Conservation (phyloP, 2,113 vertebrate species). For the Neogale vison region DNA sequence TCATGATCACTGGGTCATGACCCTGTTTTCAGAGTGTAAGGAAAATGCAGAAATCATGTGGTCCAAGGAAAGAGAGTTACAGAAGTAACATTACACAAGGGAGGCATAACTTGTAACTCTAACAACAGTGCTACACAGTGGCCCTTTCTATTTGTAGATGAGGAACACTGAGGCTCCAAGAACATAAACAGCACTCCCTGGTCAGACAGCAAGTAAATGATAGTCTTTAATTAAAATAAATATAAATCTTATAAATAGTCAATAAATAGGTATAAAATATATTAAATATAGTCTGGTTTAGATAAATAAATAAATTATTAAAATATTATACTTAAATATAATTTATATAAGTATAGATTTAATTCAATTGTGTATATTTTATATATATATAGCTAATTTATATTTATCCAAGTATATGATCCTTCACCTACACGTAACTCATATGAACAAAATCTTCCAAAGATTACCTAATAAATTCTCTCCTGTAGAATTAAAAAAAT, state of each 20-base stretch:
- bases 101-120: background rate
- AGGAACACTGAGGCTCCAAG: background rate
- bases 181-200: background rate
- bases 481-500: background rate
- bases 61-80: background rate
- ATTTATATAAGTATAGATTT: background rate
- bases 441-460: background rate
- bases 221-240: background rate
- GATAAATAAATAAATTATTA: background rate
- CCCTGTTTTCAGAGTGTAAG: background rate
- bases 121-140: background rate
- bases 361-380: background rate
- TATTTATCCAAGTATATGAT: background rate
- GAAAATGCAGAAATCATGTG: background rate
- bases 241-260: background rate
- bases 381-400: background rate
- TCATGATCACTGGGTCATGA: background rate
- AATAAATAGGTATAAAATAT: background rate
- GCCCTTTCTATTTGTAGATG: background rate
- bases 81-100: background rate
- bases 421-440: background rate
- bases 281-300: background rate
- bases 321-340: background rate
- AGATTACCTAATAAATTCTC: background rate
- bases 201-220: background rate